Evolutionary conservation across 2,888 invertebrate genomes (phyloP), one percentile per base, ranked within the genome.

Genomic region (Archips crataeganus): DNA sequence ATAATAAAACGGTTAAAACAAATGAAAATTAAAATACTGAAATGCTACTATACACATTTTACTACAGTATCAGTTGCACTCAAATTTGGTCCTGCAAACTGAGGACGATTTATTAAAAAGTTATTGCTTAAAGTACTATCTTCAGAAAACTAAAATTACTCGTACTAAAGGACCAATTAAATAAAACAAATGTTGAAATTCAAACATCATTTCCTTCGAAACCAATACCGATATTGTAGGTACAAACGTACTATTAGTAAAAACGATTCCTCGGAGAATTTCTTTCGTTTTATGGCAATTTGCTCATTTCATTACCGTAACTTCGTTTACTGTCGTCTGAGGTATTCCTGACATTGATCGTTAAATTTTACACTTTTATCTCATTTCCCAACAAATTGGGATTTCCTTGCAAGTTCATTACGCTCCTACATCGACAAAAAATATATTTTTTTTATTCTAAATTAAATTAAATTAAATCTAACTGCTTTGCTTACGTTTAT

Each of bases 311-410:
- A 60, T 69, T 69, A 64, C 59, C 59, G 42, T 69, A 51, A 64
- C 63, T 59, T 73, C 49, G 59, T 69, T 74, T 64, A 64, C 60
- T 59, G 45, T 51, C 65, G 63, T 60, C 69, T 49, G 59, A 64
- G 64, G 59, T 51, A 63, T 63, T 45, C 34, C 59, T 36, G 65
- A 74, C 51, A 59, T 2, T 60, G 45, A 45, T 65, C 73, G 60
- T 65, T 60, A 65, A 74, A 51, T 60, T 69, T 60, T 64, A 45
- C 69, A 69, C 60, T 51, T 73, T 60, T 69, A 69, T 69, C 69
- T 42, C 34, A 60, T 69, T 32, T 42, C 51, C 8, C 45, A 11
- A 34, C n/a, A 59, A 68, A 63, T 68, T 63, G 11, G 49, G 57
- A 68, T 59, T 66, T 49, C 49, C 57, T 47, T 47, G 34, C 47